Evolutionary conservation across 2,797 vertebrate species (phyloP).

Genomic region (Rachycentron canadum): DNA sequence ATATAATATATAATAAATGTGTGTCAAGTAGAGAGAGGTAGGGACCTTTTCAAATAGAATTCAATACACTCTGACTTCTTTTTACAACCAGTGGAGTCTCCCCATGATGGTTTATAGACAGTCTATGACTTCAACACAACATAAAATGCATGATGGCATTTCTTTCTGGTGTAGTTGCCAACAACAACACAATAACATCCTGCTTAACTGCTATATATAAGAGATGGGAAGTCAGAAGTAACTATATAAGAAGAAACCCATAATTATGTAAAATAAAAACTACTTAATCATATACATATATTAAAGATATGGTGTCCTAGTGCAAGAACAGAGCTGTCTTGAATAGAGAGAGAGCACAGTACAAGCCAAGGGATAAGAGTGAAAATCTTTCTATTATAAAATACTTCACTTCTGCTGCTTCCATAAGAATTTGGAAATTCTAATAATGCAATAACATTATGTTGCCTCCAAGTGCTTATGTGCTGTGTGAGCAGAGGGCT

Average conservation of each 20-base stretch:
- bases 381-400: background rate
- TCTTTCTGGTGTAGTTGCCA: too few relatives aligned
- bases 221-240: background rate
- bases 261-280: too few relatives aligned
- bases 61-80: too few relatives aligned
- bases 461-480: conserved; percentile 5
- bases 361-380: background rate
- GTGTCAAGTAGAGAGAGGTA: too few relatives aligned
- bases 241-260: background rate
- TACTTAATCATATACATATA: background rate
- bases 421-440: background rate
- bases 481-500: conserved; percentile 23
- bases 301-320: too few relatives aligned
- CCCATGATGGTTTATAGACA: too few relatives aligned
- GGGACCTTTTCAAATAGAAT: too few relatives aligned
- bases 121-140: too few relatives aligned
- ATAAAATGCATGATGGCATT: background rate
- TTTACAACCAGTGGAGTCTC: too few relatives aligned
- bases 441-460: background rate
- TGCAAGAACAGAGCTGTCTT: background rate
- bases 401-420: background rate
- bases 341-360: too few relatives aligned
- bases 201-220: background rate
- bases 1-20: too few relatives aligned
- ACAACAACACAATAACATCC: background rate